A percentile compares a stretch with the other conserved stretches of the same genome.
phyloP scores from a whole-genome alignment of 2,797 vertebrate species.

The Spinus olivaceus region DNA sequence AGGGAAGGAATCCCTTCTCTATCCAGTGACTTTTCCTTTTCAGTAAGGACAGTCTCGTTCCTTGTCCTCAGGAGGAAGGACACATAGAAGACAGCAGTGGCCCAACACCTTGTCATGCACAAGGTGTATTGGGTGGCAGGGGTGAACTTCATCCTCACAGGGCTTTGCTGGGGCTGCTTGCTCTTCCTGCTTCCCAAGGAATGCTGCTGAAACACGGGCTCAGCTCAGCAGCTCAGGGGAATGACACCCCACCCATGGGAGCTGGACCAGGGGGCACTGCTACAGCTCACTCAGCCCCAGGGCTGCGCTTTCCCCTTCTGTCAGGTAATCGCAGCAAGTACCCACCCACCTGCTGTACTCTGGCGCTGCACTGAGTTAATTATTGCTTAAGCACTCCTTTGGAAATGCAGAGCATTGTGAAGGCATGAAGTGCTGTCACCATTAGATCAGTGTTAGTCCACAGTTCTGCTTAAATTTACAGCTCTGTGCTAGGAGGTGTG shows the following conservation, averaged over 20 bases:
- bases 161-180: background rate
- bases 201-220: rapidly evolving
- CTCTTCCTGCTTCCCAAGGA: background rate
- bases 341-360: rapidly evolving
- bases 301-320: background rate
- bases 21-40: background rate
- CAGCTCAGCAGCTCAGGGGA: rapidly evolving
- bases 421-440: background rate
- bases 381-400: background rate
- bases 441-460: background rate
- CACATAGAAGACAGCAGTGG: background rate
- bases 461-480: background rate
- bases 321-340: background rate
- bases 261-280: background rate
- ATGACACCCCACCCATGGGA: rapidly evolving
- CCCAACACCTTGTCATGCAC: background rate
- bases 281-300: background rate
- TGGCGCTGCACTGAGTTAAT: background rate
- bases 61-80: background rate
- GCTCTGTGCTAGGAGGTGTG: background rate
- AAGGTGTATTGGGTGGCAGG: background rate
- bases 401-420: background rate
- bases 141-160: background rate
- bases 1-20: background rate
- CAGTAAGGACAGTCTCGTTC: background rate